Base-by-base conservation (phyloP, 2,797 vertebrate genomes). In the Oophaga sylvatica region DNA sequence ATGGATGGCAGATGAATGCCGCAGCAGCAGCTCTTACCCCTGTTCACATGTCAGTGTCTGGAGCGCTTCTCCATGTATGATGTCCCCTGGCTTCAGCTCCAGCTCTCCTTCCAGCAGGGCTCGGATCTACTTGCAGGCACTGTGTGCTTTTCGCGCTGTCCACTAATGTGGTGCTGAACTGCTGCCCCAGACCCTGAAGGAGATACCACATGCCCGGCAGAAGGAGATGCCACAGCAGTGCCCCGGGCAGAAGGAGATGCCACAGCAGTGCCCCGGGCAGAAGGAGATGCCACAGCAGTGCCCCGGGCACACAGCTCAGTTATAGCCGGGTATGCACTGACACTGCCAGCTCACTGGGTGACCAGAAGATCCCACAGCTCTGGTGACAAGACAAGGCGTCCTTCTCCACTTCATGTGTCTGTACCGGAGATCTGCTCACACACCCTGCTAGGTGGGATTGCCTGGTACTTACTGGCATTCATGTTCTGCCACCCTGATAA, bases 11-110 rank as follows among this genome's bases (percentile, higher is more conserved):
- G 35, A 41, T 63, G 13, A 19, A 31, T 10, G 53, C 53, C 60
- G 8, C 2, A 22, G 22, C 35, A 1, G 31, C 57, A 12, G 75
- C 59, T 17, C 92, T 93, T 92, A 93, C 93, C 93, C 89, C 71
- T 82, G 45, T 91, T 93, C 86, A 91, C 92, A 91, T 92, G 81
- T 90, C 93, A 88, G 20, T 86, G 88, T 91, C 88, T 91, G 80
- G 65, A 11, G 62, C 53, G 1, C 76, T 88, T 79, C 20, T n/a
- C 29, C n/a, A 85, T 83, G 57, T 17, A 53, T 7, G 9, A 16
- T 20, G 60, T 20, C 20, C 11, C 8, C 11, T 15, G 53, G 1
- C 19, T 1, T 2, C 57, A 13, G 53, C 56, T 59, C 76, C 56
- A 17, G 53, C 53, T 57, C 53, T 26, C 13, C 26, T 5, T 57